These are phyloP conservation scores for Diaprepes abbreviatus DNA, from an alignment of 2,888 invertebrate species.

Conservation along the genomic window DNA sequence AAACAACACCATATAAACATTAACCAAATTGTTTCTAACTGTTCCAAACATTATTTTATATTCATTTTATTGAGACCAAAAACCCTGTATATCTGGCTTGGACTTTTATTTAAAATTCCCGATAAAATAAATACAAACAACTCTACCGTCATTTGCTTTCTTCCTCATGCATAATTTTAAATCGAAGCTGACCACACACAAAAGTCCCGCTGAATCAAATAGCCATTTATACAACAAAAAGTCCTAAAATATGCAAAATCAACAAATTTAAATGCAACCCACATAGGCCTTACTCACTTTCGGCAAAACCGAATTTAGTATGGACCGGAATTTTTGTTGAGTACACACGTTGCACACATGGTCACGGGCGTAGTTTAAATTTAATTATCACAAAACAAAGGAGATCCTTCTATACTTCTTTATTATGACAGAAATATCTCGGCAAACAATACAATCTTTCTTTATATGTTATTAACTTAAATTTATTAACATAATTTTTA, in stretches of 20 bases:
- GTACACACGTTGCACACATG: slow-evolving; percentile 14
- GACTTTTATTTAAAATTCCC: slow-evolving; percentile 1
- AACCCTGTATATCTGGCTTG: too few species aligned
- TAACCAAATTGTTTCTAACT: too few species aligned
- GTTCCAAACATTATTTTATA: too few species aligned
- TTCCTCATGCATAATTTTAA: slow-evolving; percentile 37
- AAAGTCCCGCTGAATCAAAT: slow-evolving; percentile 38
- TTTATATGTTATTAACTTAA: too few species aligned
- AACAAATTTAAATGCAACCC: slow-evolving; percentile 46
- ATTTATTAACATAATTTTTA: too few species aligned
- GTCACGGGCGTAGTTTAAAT: slow-evolving; percentile 3
- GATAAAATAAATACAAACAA: slow-evolving; percentile 19
- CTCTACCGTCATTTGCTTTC: not conserved
- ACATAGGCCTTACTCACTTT: slow-evolving; percentile 38
- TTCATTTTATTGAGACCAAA: too few species aligned
- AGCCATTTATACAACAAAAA: slow-evolving; percentile 47
- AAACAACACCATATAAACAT: too few species aligned
- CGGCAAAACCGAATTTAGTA: slow-evolving; percentile 33
- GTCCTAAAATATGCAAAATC: slow-evolving; percentile 47
- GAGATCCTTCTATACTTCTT: too few species aligned
- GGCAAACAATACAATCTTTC: too few species aligned
- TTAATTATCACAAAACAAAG: too few species aligned
- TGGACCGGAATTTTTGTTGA: slow-evolving; percentile 32
- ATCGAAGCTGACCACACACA: slow-evolving; percentile 44
- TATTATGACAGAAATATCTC: too few species aligned